These are phyloP conservation scores for Peromyscus leucopus DNA, from an alignment of 2,113 vertebrate species.

Conservation along the genomic window DNA sequence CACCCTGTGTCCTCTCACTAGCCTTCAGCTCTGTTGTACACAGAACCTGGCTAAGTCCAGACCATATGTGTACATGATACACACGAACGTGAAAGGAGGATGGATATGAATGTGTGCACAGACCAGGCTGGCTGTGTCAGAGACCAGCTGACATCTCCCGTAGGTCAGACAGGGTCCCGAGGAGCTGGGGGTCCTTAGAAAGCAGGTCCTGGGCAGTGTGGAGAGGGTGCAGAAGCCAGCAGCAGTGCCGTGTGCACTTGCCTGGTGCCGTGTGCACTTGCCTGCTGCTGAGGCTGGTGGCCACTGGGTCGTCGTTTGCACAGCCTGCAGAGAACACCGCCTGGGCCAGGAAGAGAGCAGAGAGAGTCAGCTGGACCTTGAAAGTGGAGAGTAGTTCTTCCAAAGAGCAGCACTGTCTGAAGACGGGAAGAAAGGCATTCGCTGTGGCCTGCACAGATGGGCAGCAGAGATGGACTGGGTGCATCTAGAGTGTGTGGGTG, in stretches of 20 bases:
- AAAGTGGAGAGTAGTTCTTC: not conserved
- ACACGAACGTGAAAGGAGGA: no score
- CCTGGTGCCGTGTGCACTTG: no score
- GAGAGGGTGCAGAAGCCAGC: not conserved
- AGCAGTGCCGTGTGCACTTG: not conserved
- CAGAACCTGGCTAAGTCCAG: not conserved
- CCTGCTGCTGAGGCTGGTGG: no score
- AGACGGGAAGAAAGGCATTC: not conserved
- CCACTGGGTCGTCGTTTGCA: not conserved
- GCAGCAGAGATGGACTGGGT: not conserved
- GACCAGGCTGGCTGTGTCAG: not conserved
- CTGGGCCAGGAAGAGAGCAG: not conserved
- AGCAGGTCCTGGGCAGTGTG: not conserved
- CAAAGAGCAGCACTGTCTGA: not conserved
- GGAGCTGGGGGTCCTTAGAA: not conserved
- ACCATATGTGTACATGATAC: not conserved
- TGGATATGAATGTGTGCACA: not conserved
- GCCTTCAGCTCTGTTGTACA: constrained; percentile 2
- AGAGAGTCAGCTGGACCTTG: not conserved
- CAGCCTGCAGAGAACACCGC: not conserved
- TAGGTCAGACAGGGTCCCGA: not conserved
- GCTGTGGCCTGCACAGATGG: not conserved
- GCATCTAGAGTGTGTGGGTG: not conserved
- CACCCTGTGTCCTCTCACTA: not conserved
- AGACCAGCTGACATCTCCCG: not conserved